Evolutionary conservation across 2,797 vertebrate genomes (phyloP), one percentile per base, ranked within the genome.

Genomic region (Bovichtus variegatus): DNA sequence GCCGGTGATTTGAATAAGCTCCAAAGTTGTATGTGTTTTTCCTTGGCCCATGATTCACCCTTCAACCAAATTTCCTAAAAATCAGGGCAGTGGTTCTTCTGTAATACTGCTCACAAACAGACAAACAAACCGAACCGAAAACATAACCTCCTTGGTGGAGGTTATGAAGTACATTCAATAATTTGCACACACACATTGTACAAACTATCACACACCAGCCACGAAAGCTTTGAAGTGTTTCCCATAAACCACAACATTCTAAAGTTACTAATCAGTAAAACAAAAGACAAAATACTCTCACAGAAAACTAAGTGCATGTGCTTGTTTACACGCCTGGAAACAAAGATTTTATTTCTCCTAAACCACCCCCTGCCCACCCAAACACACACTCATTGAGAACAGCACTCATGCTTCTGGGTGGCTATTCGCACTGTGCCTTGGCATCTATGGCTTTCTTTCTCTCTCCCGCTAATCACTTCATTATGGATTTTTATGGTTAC

Each of bases 401-500:
- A 81, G 40, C 44, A 54, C 44, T 53, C 4, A 3, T 75, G 63
- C 71, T 84, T 67, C 76, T 89, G 85, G 87, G 88, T 92, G 90
- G 89, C 50, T 79, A 11, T 34, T 63, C 73, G 73, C 23, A 62
- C 55, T 27, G 41, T 58, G 50, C 59, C 36, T 54, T 76, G 68
- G 73, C 84, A 78, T 71, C 50, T 25, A 58, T 4, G 0, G 21
- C 53, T 66, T 62, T 84, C 62, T 76, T 53, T 66, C 69, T 71
- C 71, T 54, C 43, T 31, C 51, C 34, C 41, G 29, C 81, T 91
- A 90, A 90, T 89, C 63, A 57, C 73, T 89, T 90, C 85, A 90
- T 82, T 55, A n/a, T 84, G 61, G 46, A 53, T 46, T 80, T 81
- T 78, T 76, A 80, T 82, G 34, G 65, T 76, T 80, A 65, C 65